These are phyloP conservation scores for Anagrus nilaparvatae DNA, from an alignment of 1,140 invertebrate species.

Conservation along the genomic window DNA sequence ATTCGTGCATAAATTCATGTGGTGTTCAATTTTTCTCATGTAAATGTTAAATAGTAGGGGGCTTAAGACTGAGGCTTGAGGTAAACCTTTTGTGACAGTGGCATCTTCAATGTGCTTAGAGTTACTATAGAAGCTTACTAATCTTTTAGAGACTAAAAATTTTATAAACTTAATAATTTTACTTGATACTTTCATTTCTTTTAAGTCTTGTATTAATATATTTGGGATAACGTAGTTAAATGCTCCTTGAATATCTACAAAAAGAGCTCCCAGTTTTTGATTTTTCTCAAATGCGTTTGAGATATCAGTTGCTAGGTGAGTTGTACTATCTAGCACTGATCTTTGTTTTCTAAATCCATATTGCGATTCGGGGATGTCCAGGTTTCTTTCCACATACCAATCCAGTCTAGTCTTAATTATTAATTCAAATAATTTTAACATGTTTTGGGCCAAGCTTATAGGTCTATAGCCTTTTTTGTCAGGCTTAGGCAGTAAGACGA, in stretches of 20 bases:
- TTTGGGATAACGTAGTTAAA: slow-evolving; percentile 15
- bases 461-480: slow-evolving; percentile 12
- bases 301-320: slow-evolving; percentile 7
- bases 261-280: slow-evolving; percentile 1
- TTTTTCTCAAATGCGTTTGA: slow-evolving; percentile 2
- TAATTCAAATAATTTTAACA: slow-evolving; percentile 18
- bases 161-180: slow-evolving; percentile 1
- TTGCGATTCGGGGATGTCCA: slow-evolving; percentile 9
- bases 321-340: slow-evolving; percentile 12
- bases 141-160: slow-evolving; percentile 1
- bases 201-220: slow-evolving; percentile 8
- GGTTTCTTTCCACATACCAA: slow-evolving; percentile 11
- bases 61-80: slow-evolving; percentile 14
- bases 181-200: not conserved
- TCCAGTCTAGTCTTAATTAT: slow-evolving; percentile 15
- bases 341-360: slow-evolving; percentile 15
- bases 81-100: slow-evolving; percentile 10
- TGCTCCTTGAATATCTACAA: slow-evolving; percentile 18
- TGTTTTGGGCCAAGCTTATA: slow-evolving; percentile 16
- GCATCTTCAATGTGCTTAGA: not conserved
- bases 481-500: slow-evolving; percentile 14
- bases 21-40: slow-evolving; percentile 1
- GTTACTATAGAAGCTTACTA: slow-evolving; percentile 3
- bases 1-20: not conserved
- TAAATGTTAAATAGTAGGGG: slow-evolving; percentile 15